Evolutionary conservation across 1,140 invertebrate species (phyloP), one percentile per base, ranked within the genome.

Genomic region (Caenorhabditis brenneri): DNA sequence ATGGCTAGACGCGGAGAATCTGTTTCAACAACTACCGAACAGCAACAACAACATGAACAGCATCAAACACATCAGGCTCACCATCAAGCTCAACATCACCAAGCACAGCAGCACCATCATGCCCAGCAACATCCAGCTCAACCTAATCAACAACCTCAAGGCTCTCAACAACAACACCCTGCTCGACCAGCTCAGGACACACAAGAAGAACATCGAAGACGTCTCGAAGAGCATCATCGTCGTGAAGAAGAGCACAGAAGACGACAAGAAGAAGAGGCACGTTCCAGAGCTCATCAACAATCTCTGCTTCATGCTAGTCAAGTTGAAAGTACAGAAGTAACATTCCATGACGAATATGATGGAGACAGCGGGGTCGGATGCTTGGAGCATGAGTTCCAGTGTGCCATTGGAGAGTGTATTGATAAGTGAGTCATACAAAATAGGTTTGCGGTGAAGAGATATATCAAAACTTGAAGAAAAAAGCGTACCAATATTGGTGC

Each of bases 341-440:
- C 60, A 39, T 85, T 85, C 81, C 78, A 85, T 22, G 84, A 85
- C 27, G 84, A 85, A 36, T 85, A 85, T 46, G 81, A 82, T 53
- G 60, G 48, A 39, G 84, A 85, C n/a, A 78, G 31, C 58, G 84
- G 74, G 88, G 33, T 79, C 15, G 89, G 88, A 24, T 92, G 91
- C 80, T 83, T 87, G 9, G 85, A 84, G 9, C 87, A 90, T 24
- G 91, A 92, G 82, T 92, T 91, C 87, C 88, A 91, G 82, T 92
- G 92, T 85, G 90, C 88, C 42, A 89, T 88, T 58, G 89, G 90
- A 2, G 87, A 89, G 19, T 92, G 92, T 86, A 88, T 92, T n/a
- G 84, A 86, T 79, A 79, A 53, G 39, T 51, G 82, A 60, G 49
- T 48, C 1, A 22, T 16, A n/a, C 9, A 9, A 46, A 22, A 16